These are phyloP conservation scores for Trachymyrmex cornetzi DNA, from an alignment of 1,140 invertebrate genomes.

Conservation along the genomic window DNA sequence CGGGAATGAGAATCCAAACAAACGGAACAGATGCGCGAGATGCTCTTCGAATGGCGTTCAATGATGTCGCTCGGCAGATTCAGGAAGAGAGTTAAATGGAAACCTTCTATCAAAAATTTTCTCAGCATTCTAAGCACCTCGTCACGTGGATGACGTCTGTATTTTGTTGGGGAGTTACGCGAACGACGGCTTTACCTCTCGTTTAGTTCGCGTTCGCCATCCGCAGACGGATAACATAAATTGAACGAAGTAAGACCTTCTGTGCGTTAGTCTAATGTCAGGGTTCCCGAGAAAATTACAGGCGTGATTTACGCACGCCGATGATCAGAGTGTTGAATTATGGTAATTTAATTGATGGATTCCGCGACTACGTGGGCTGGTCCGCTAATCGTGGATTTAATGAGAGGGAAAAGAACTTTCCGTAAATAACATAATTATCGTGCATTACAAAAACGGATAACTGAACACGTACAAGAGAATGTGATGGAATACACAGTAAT, in stretches of 20 bases:
- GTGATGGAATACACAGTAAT: background rate
- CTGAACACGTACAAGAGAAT: background rate
- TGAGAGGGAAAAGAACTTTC: background rate
- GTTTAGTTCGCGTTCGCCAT: no score
- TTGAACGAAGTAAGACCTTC: background rate
- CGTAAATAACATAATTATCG: slow-evolving; percentile 7
- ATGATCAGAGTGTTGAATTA: slow-evolving; percentile 1
- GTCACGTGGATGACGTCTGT: slow-evolving; percentile 1
- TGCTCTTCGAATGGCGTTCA: background rate
- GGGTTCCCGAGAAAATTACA: background rate
- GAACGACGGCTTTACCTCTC: background rate
- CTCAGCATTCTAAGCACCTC: background rate
- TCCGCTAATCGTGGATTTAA: background rate
- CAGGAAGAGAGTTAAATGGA: slow-evolving; percentile 20
- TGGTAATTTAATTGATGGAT: slow-evolving; percentile 10
- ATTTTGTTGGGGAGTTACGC: background rate
- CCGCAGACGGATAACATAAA: background rate
- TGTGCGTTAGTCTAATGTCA: background rate
- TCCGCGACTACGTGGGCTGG: background rate
- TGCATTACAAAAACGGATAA: background rate
- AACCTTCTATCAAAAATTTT: slow-evolving; percentile 24
- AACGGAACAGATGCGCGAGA: slow-evolving; percentile 10
- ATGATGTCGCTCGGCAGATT: background rate
- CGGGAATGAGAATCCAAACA: background rate
- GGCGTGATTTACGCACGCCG: background rate